phyloP scores from a whole-genome alignment of 2,888 invertebrate genomes.

The Perdita meconis region DNA sequence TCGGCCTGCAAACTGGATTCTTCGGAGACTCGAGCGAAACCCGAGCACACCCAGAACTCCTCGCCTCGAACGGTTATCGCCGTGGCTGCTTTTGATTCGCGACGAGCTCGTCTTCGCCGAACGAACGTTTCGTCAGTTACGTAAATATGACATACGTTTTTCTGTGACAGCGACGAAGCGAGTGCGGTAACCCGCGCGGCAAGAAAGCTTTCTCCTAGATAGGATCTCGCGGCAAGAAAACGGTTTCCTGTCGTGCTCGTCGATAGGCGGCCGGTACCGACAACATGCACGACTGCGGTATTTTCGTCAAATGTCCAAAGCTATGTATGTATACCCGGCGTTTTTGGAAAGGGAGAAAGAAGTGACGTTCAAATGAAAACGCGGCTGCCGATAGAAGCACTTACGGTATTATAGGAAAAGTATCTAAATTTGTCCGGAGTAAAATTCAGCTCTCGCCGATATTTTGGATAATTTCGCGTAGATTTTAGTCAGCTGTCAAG shows the following conservation, averaged over 20 bases:
- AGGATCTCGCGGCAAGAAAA: constrained; percentile 53
- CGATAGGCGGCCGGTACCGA: constrained; percentile 47
- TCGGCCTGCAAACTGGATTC: background rate
- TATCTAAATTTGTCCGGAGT: constrained; percentile 1
- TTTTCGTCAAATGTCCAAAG: constrained; percentile 52
- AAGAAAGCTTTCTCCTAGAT: constrained; percentile 63
- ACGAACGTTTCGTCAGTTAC: constrained; percentile 40
- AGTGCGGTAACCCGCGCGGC: constrained; percentile 35
- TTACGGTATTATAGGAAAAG: constrained; percentile 24
- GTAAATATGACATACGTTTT: constrained; percentile 49
- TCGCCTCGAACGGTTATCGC: constrained; percentile 4
- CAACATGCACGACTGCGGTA: constrained; percentile 37
- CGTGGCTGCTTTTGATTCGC: constrained; percentile 37
- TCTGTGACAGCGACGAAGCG: constrained; percentile 45
- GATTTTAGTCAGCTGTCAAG: background rate
- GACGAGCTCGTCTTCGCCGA: constrained; percentile 47
- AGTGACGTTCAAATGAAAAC: constrained; percentile 24
- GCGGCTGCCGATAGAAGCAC: constrained; percentile 21
- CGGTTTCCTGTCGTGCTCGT: constrained; percentile 57
- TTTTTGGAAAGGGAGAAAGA: constrained; percentile 12
- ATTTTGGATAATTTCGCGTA: background rate
- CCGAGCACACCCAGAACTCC: too few species aligned
- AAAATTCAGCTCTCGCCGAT: background rate
- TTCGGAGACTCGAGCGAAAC: too few species aligned
- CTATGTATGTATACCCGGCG: constrained; percentile 35